Base-by-base conservation (phyloP, 2,113 vertebrate genomes). In the Pseudorectes ferrugineus region DNA sequence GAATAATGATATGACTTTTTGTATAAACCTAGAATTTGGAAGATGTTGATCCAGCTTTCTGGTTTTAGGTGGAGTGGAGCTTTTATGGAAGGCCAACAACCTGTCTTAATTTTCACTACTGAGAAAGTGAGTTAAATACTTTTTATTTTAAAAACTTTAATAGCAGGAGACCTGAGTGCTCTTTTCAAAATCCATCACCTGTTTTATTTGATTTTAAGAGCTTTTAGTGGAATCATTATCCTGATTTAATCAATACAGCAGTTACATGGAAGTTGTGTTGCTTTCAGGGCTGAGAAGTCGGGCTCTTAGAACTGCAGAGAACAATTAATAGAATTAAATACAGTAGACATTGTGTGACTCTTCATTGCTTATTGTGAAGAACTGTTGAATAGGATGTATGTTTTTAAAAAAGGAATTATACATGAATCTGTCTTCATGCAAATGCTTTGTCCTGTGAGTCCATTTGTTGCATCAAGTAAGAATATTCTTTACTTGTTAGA, bases 51-150 rank as follows among this genome's bases (percentile, higher is more conserved):
- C 16, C 17, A 49, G 10, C 25, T 95, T 93, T 94, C 83, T 89
- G 57, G 10, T 97, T 98, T 72, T 90, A 99, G 99, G 93, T 99
- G 99, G 99, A 99, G 99, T 84, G 95, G 97, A 65, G 82, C 94
- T 88, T 96, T 99, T 55, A 68, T 97, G 85, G 95, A 98, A 71
- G 98, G 96, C 77, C 97, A 97, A 18, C 97, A 98, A 61, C 98
- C 97, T 67, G 85, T 98, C 88, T 78, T 99, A 68, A 81, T 99
- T 90, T 99, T 99, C 52, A 80, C 98, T 96, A 99, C 99, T 68
- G 98, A 99, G 95, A 98, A 98, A 97, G 99, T 99, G 95, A 98
- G 98, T 97, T 29, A 45, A 70, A 70, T 76, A 17, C 22, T 77
- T 89, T 26, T 70, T 8, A 36, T 73, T 65, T 29, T 1, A 12